Evolutionary conservation across 2,888 invertebrate genomes (phyloP), one percentile per base, ranked within the genome.

Genomic region (Blera fallax): DNA sequence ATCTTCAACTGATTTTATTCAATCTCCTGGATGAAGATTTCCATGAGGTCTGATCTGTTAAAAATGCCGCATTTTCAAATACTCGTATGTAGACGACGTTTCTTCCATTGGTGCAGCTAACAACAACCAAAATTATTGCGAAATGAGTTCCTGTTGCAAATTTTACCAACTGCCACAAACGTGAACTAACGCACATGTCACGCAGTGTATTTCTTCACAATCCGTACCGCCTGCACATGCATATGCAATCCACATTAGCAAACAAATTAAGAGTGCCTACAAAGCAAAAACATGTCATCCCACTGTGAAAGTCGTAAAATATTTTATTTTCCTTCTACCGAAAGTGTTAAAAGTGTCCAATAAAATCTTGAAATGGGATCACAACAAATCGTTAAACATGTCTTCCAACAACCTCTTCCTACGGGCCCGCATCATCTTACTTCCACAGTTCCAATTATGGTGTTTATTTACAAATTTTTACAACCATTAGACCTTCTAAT

Each of bases 331-430:
- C 37, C 48, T 34, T 18, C 29, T 0, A 29, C n/a, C 69, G 54
- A 54, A 40, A 18, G 69, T 69, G 54, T 43, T 43, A 24, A 27
- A 10, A 24, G 14, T 37, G 67, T 56, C 40, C 18, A 16, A 54
- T 18, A 37, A 50, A 65, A 48, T 18, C 29, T 3, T 18, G 10
- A 37, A 69, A 69, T 40, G 40, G 18, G 54, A 69, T 69, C 54
- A 54, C 14, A 56, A 56, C 43, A 69, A 29, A 69, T 54, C 69
- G 43, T 69, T 69, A 69, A 67, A 14, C 8, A 37, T 58, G n/a
- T n/a, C 27, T 14, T 14, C 29, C 10, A 16, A 45, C 16, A 62
- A 29, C 27, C 29, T 16, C 43, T 24, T 18, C 34, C 6, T 18
- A 52, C 14, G 7, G 3, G 21, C 8, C 48, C 5, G 10, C 21